Evolutionary conservation across 2,888 invertebrate genomes (phyloP), one percentile per base, ranked within the genome.

Genomic region (Agrypnus murinus): DNA sequence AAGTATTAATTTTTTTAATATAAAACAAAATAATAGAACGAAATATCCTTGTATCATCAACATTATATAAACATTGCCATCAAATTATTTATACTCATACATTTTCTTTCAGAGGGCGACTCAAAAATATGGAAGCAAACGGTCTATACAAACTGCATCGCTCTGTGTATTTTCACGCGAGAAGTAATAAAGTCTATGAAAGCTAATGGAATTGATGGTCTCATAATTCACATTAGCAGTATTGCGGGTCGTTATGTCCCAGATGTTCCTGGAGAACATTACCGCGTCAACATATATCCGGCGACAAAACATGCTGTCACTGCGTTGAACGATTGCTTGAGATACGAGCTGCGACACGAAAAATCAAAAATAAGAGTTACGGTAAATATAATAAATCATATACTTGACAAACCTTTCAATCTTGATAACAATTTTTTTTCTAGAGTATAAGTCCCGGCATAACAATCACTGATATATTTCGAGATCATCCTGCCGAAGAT

Each of bases 181-280:
- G 66, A 71, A 50, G 63, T 53, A 1, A 71, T 71, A 2, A 67
- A 66, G 50, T 48, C 60, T 8, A 71, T 67, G 71, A 71, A 71
- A 10, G 48, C 48, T 17, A 17, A 71, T 31, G 50, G 46, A 8
- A 67, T 71, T 1, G 62, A 71, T 48, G 71, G 71, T 15, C 58
- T 71, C 8, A 63, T 71, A 57, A 66, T 71, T 12, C 43, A 67
- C 10, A 67, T 66, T 19, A 63, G 63, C 25, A 71, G 71, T 40
- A 71, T 71, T 17, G 0, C 71, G 6, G 71, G 25, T 15, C 71
- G 66, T 43, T 71, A 71, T 36, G 63, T 71, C 8, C 46, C 55
- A 9, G 34, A 67, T 12, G 14, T 63, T 19, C 58, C 63, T 25
- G 31, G 40, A n/a, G 48, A 55, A n/a, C 17, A 36, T 19, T 63